Percentiles rank a stretch among this genome's conserved stretches.
Evolutionary conservation across 2,113 vertebrate species (phyloP).

Genomic region (Pteruthius melanotis): DNA sequence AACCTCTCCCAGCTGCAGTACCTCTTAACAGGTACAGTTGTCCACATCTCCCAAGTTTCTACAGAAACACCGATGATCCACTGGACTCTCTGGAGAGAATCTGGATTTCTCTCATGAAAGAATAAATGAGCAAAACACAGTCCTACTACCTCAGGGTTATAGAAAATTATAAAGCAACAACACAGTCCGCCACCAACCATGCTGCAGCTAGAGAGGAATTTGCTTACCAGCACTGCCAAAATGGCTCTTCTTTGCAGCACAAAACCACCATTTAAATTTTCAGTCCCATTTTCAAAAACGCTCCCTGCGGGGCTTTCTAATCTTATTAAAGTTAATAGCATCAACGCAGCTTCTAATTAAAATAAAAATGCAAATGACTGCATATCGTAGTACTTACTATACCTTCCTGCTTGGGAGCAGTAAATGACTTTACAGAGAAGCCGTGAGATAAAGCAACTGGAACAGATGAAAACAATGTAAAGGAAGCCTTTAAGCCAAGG

Average conservation of each 20-base stretch:
- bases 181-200: not conserved
- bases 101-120: not conserved
- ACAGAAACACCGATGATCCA: not conserved
- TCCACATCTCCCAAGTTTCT: not conserved
- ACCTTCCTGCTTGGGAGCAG: not conserved
- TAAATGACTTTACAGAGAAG: constrained; percentile 9
- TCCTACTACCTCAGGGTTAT: not conserved
- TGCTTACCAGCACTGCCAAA: not conserved
- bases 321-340: constrained; percentile 11
- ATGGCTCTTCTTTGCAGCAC: not conserved
- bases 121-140: not conserved
- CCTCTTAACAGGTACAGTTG: not conserved
- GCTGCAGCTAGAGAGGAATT: not conserved
- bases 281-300: constrained; percentile 9
- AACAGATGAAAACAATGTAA: not conserved
- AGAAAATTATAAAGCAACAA: not conserved
- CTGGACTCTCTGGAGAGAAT: not conserved
- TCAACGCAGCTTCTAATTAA: not conserved
- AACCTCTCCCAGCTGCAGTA: not conserved
- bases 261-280: not conserved
- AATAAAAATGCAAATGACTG: constrained; percentile 37
- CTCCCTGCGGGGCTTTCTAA: not conserved
- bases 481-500: not conserved
- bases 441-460: not conserved
- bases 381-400: not conserved